phyloP scores from a whole-genome alignment of 2,113 vertebrate species.

The Machaerirhynchus nigripectus region DNA sequence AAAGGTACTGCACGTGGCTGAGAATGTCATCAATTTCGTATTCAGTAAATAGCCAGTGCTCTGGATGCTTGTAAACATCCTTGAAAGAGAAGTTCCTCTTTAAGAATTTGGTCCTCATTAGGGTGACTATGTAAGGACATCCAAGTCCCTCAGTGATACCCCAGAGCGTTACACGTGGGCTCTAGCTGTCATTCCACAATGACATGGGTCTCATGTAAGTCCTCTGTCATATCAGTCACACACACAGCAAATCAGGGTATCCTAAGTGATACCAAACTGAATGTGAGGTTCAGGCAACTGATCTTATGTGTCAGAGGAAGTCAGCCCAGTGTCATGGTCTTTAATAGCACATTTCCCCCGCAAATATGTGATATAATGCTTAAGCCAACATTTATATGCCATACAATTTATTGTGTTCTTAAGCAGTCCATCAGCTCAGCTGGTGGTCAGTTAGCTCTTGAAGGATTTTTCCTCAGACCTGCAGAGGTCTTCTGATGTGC shows the following conservation, averaged over 20 bases:
- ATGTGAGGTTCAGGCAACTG: background rate
- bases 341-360: background rate
- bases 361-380: background rate
- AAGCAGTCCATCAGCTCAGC: background rate
- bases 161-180: background rate
- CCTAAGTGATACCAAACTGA: background rate
- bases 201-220: rapidly evolving
- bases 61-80: background rate
- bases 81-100: background rate
- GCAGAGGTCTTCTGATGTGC: background rate
- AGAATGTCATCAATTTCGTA: background rate
- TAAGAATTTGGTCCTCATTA: background rate
- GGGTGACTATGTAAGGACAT: background rate
- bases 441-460: background rate
- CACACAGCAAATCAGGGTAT: background rate
- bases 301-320: background rate
- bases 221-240: background rate
- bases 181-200: background rate
- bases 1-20: background rate
- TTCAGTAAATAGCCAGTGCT: background rate
- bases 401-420: background rate
- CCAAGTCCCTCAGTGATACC: background rate
- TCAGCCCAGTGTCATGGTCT: rapidly evolving
- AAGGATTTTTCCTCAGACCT: background rate
- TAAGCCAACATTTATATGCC: background rate